Conservation (phyloP, 2,797 vertebrate genomes). For the Phaenicophaeus curvirostris region DNA sequence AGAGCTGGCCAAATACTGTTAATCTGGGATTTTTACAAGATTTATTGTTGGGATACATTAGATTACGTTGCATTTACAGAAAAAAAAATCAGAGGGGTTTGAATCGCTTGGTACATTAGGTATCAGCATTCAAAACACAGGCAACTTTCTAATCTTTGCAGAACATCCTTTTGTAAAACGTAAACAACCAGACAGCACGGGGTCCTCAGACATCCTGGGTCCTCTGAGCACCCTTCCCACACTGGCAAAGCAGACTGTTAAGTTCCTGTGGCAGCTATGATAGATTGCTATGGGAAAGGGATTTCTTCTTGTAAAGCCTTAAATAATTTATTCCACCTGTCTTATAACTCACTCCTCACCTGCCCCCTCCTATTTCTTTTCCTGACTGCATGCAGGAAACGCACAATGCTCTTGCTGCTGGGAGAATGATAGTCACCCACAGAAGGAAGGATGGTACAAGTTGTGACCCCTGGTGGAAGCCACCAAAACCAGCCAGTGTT, state of each 20-base stretch:
- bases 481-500: background rate
- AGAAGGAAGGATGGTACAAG: background rate
- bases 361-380: background rate
- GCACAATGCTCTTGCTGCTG: background rate
- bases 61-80: background rate
- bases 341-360: background rate
- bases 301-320: background rate
- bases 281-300: background rate
- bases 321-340: background rate
- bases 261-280: background rate
- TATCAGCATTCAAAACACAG: background rate
- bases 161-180: conserved; percentile 4
- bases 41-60: background rate
- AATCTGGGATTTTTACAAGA: conserved; percentile 38
- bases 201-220: background rate
- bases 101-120: background rate
- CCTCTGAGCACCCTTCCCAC: background rate
- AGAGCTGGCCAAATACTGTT: conserved; percentile 30
- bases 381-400: background rate
- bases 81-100: background rate
- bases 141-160: conserved; percentile 18
- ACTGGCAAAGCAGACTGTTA: background rate
- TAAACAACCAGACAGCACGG: background rate
- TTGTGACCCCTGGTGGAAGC: accelerated
- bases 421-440: background rate